Evolutionary conservation across 2,888 invertebrate genomes (phyloP).

Genomic region (Brachyptera putata): DNA sequence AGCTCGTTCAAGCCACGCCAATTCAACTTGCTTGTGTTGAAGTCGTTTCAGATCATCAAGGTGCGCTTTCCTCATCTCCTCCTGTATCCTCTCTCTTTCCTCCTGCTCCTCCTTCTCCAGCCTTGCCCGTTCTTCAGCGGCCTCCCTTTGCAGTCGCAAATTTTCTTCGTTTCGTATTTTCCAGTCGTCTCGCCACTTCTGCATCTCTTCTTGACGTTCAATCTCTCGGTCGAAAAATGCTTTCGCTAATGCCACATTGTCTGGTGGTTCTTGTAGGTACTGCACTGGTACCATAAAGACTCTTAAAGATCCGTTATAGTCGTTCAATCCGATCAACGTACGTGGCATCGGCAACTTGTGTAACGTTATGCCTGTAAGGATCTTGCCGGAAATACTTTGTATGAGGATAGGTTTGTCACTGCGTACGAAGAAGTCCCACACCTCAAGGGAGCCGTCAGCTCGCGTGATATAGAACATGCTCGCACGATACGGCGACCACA

Average conservation of each 20-base stretch:
- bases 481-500: slow-evolving; percentile 74
- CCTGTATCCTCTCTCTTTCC: background rate
- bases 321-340: slow-evolving; percentile 63
- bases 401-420: slow-evolving; percentile 64
- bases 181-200: background rate
- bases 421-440: slow-evolving; percentile 71
- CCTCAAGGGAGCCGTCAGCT: slow-evolving; percentile 68
- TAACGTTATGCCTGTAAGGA: slow-evolving; percentile 44
- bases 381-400: slow-evolving; percentile 61
- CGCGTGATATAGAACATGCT: slow-evolving; percentile 66
- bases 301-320: slow-evolving; percentile 62
- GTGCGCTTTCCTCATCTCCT: background rate
- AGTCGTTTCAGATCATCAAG: background rate
- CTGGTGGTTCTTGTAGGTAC: slow-evolving; percentile 48
- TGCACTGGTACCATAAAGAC: slow-evolving; percentile 57
- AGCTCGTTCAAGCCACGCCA: too few relatives aligned
- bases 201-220: background rate
- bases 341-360: slow-evolving; percentile 55
- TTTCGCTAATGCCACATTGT: slow-evolving; percentile 42
- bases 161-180: background rate
- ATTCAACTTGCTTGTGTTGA: too few relatives aligned
- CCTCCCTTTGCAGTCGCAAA: background rate
- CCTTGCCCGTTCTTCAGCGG: background rate
- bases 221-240: background rate
- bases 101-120: background rate